Evolutionary conservation across 2,888 invertebrate species (phyloP).

Genomic region (Silvanus unidentatus): DNA sequence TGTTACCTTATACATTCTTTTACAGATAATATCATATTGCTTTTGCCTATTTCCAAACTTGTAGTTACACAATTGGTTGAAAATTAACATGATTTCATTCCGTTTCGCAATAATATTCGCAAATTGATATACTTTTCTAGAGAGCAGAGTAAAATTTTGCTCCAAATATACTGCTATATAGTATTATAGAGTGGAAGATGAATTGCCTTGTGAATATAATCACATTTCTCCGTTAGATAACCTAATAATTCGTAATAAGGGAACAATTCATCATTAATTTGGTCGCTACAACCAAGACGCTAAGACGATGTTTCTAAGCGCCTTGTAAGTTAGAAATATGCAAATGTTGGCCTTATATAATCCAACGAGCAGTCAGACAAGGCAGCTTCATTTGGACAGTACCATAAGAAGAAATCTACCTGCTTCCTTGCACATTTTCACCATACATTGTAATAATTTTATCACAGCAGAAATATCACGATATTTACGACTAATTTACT

Average conservation of each 20-base stretch:
- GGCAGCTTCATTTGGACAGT: conserved; percentile 23
- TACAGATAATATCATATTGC: too few relatives aligned
- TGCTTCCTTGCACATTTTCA: conserved; percentile 13
- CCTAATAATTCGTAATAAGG: conserved; percentile 34
- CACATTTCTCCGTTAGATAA: conserved; percentile 30
- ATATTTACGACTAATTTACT: conserved; percentile 22
- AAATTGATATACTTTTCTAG: too few relatives aligned
- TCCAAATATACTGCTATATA: background rate
- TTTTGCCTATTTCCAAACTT: too few relatives aligned
- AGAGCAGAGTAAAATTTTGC: background rate
- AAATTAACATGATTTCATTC: too few relatives aligned
- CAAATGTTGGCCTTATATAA: conserved; percentile 31
- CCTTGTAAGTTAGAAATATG: conserved; percentile 27
- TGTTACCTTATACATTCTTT: too few relatives aligned
- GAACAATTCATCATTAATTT: conserved; percentile 36
- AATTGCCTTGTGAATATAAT: conserved; percentile 28
- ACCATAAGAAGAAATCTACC: too few relatives aligned
- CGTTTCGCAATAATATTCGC: too few relatives aligned
- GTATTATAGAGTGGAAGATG: conserved; percentile 17
- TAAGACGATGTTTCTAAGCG: conserved; percentile 18
- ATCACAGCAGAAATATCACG: conserved; percentile 20
- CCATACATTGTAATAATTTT: conserved; percentile 22
- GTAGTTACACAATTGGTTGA: too few relatives aligned
- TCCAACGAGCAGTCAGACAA: conserved; percentile 23
- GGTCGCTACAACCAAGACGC: conserved; percentile 16